Evolutionary conservation across 2,113 vertebrate genomes (phyloP), one percentile per base, ranked within the genome.

Genomic region (Scatophagus argus): DNA sequence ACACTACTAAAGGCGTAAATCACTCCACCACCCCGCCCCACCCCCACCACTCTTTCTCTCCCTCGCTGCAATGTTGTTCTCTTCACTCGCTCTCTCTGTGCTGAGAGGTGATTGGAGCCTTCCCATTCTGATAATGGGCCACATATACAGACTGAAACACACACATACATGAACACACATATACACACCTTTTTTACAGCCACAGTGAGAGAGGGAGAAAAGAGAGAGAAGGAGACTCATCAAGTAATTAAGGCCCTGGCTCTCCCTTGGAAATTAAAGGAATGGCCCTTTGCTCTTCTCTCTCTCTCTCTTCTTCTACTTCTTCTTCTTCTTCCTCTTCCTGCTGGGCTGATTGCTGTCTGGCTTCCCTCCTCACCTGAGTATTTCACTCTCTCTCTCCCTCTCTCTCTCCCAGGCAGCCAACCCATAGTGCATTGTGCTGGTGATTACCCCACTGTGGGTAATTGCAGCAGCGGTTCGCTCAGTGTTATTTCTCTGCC

Each of bases 251-350:
- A 94, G 91, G 87, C 87, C 93, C 79, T 71, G 80, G 87, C 84
- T 88, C 86, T 92, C 89, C 93, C 90, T 91, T 92, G 91, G 80
- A 93, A 91, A 91, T 93, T 88, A 93, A 93, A 91, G 87, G 93
- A 93, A 92, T 87, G 89, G 89, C 88, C 84, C 91, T 91, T 90
- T 91, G 87, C 91, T 87, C 89, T 81, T 72, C 74, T 65, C 69
- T 39, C 72, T 68, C 76, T 58, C 77, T 69, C 38, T 58, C 46
- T 34, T 36, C 56, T 34, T 38, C 44, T 32, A 64, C 23, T 43
- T 29, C 29, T 52, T n/a, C 55, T 29, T 36, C 69, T 62, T 62
- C 74, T 32, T 58, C 67, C 54, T 78, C 83, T 66, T 83, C 80
- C 88, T 85, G 85, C 85, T 81, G 84, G 90, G 89, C 90, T 93